Evolutionary conservation across 2,113 vertebrate species (phyloP).

Genomic region (Python bivittatus): DNA sequence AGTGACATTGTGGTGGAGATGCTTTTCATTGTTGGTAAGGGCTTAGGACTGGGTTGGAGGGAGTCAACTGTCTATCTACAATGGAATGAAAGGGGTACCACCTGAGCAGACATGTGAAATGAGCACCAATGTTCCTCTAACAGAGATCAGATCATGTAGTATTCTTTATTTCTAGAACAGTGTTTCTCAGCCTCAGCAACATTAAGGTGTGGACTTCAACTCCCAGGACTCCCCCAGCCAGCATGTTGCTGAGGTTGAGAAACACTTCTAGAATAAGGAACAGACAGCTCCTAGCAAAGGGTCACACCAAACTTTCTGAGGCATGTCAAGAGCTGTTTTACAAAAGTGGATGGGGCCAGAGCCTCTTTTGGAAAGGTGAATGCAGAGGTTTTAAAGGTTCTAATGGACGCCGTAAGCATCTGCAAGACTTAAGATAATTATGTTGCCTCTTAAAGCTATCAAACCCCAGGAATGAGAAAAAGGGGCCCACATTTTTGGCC

Average conservation of each 20-base stretch:
- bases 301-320: neutral
- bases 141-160: neutral
- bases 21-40: constrained; percentile 93
- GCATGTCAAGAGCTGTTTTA: neutral
- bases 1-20: constrained; percentile 94
- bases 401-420: neutral
- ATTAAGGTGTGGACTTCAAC: neutral
- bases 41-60: neutral
- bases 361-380: neutral
- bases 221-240: neutral
- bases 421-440: neutral
- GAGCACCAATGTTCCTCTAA: neutral
- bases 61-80: fast-evolving
- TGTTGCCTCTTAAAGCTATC: neutral
- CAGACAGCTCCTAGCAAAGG: neutral
- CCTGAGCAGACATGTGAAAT: neutral
- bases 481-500: neutral
- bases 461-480: neutral
- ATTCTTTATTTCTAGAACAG: neutral
- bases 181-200: neutral
- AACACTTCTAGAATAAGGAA: neutral
- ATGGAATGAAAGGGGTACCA: neutral
- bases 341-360: neutral
- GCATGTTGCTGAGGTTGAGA: neutral
- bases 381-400: neutral